These are phyloP conservation scores for Oryctolagus cuniculus DNA, from an alignment of 2,113 vertebrate species.

Conservation along the genomic window mOryCun1.1 NC_091433.1:180617001-180617500, in stretches of 20 bases:
- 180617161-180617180: conserved; percentile 58
- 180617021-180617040: background rate
- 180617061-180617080: background rate
- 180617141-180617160: conserved; percentile 16
- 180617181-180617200: conserved; percentile 3
- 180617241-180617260: conserved; percentile 39
- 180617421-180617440: background rate
- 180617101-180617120: background rate
- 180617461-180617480: background rate
- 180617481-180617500: background rate
- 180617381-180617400: background rate
- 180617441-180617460: fast-evolving
- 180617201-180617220: conserved; percentile 51
- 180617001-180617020: background rate
- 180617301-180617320: background rate
- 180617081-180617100: background rate
- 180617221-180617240: conserved; percentile 48
- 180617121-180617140: conserved; percentile 55
- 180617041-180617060: background rate
- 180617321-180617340: background rate
- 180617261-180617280: conserved; percentile 13
- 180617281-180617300: conserved; percentile 24
- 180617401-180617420: background rate
- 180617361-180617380: background rate
- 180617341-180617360: background rate